Conservation (phyloP, 1,140 invertebrate species). For the Ditylenchus dipsaci region DNA sequence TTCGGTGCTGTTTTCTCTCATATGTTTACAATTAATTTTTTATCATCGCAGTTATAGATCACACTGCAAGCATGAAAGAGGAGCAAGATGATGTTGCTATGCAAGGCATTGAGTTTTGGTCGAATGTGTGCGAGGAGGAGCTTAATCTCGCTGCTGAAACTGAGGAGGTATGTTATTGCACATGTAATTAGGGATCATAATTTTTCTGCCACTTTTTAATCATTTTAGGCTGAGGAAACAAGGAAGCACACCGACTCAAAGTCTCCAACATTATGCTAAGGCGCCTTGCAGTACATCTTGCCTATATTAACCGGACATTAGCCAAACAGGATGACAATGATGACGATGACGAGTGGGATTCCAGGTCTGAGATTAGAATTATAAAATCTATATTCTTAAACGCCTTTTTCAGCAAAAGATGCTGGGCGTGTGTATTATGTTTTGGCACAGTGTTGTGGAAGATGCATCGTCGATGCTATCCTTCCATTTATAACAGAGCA, state of each 20-base stretch:
- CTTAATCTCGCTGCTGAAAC: conserved; percentile 91
- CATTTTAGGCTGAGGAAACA: conserved; percentile 72
- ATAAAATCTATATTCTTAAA: too few relatives aligned
- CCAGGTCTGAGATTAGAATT: conserved; percentile 64
- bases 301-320: conserved; percentile 87
- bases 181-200: too few relatives aligned
- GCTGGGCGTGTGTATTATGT: conserved; percentile 99
- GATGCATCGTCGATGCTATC: conserved; percentile 92
- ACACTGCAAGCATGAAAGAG: conserved; percentile 97
- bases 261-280: conserved; percentile 86
- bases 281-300: conserved; percentile 86
- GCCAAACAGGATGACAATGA: conserved; percentile 71
- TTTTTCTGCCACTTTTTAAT: not conserved
- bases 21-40: too few relatives aligned
- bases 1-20: too few relatives aligned
- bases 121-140: conserved; percentile 98
- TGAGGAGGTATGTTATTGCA: conserved; percentile 71
- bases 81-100: conserved; percentile 83
- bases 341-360: conserved; percentile 99
- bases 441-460: conserved; percentile 88
- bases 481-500: conserved; percentile 94
- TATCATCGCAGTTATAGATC: too few relatives aligned
- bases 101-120: conserved; percentile 99
- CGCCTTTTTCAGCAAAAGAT: conserved; percentile 72
- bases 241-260: conserved; percentile 79